Percentiles rank a stretch among this genome's conserved stretches.
Evolutionary conservation across 2,888 invertebrate genomes (phyloP).

Genomic region (Altica lythri): DNA sequence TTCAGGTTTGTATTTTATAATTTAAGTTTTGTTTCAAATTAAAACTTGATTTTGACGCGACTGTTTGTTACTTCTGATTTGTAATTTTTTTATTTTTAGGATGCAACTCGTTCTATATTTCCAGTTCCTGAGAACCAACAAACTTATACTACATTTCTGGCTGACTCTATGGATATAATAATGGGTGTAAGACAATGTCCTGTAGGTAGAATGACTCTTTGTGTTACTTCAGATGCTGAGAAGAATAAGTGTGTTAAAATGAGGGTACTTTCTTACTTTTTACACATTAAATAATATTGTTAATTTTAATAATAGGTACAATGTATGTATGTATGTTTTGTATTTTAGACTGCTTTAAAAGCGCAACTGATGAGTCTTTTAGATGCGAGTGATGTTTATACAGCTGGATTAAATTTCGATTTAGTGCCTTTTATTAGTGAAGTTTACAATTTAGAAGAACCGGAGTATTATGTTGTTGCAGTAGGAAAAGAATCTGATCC

Average conservation of each 20-base stretch:
- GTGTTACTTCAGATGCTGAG: constrained; percentile 90
- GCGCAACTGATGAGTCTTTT: constrained; percentile 87
- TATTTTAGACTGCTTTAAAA: constrained; percentile 75
- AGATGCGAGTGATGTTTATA: constrained; percentile 93
- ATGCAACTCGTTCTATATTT: constrained; percentile 70
- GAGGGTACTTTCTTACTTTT: constrained; percentile 66
- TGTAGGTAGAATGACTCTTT: constrained; percentile 80
- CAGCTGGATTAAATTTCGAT: constrained; percentile 75
- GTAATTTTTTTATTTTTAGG: constrained; percentile 60
- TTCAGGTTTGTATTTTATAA: too few species aligned
- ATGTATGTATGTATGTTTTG: too few species aligned
- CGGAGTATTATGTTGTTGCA: constrained; percentile 93
- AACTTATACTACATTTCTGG: constrained; percentile 75
- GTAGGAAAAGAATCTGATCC: constrained; percentile 92
- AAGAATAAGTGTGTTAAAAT: constrained; percentile 90
- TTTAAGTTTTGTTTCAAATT: too few species aligned
- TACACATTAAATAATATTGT: too few species aligned
- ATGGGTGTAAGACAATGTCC: constrained; percentile 82
- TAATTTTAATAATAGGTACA: constrained; percentile 1
- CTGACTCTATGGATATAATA: constrained; percentile 70
- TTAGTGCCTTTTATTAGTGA: constrained; percentile 79
- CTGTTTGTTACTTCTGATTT: constrained; percentile 8
- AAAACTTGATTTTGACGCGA: background rate
- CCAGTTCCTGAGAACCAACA: constrained; percentile 74
- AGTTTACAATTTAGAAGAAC: constrained; percentile 80